Conservation (phyloP, 2,888 invertebrate species). For the Drosophila pegasa region DNA sequence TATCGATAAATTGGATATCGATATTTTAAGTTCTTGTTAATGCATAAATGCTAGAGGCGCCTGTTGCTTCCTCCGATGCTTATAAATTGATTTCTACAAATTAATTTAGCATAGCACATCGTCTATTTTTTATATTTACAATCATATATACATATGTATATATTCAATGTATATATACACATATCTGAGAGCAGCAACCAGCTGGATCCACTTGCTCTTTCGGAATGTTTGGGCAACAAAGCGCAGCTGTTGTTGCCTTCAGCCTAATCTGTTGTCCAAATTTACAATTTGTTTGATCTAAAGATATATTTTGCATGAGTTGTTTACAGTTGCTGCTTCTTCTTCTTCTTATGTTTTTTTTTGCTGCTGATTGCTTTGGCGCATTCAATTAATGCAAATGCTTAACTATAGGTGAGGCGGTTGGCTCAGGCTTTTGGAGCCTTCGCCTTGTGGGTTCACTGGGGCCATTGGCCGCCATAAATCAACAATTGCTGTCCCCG, state of each 20-base stretch:
- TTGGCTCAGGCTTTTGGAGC: neutral
- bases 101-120: too few species aligned
- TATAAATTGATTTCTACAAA: too few species aligned
- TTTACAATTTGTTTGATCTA: neutral
- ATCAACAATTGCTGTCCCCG: constrained; percentile 60
- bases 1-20: too few species aligned
- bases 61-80: too few species aligned
- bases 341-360: neutral
- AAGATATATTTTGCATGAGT: constrained; percentile 1
- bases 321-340: neutral
- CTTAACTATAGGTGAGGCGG: constrained; percentile 2
- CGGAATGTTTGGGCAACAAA: too few species aligned
- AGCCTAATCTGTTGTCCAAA: constrained; percentile 3
- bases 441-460: constrained; percentile 10
- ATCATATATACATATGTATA: neutral
- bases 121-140: neutral
- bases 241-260: neutral
- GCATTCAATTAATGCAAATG: constrained; percentile 44
- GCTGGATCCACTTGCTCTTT: neutral
- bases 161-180: neutral
- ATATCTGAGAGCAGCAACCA: neutral
- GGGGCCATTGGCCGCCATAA: constrained; percentile 56
- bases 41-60: too few species aligned
- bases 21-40: too few species aligned
- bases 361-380: constrained; percentile 10